Evolutionary conservation across 2,797 vertebrate species (phyloP), one percentile per base, ranked within the genome.

Genomic region (Eremophila alpestris): DNA sequence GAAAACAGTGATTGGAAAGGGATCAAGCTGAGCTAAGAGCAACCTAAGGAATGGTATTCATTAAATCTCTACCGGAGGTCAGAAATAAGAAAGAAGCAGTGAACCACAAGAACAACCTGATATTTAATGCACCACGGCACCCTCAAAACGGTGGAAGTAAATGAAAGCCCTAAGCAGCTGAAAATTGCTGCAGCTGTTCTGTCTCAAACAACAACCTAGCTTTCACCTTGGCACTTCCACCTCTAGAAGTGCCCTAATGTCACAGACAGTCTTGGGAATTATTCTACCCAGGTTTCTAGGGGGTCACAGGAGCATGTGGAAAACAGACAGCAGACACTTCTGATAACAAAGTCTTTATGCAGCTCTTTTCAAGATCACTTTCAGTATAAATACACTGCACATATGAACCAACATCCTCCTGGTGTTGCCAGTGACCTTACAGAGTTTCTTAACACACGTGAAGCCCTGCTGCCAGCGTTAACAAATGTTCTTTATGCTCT

Each of bases 31-130:
- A 89, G 79, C 45, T 71, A 84, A 49, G 48, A 78, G 68, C 54
- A 93, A 69, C 58, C 58, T 67, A 65, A 91, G 89, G 38, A 58
- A 95, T 55, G 60, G 40, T 46, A 71, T 67, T 94, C 92, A 96
- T 95, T 95, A 93, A 90, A 79, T 55, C 59, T 60, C 83, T 76
- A 70, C 34, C 3, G 0, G 51, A 91, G 84, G 63, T 93, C 43
- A 88, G 80, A 94, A 91, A 87, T 54, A 85, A 91, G 83, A 83
- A 96, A 81, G 69, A 45, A 88, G 71, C 87, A 92, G 13, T 27
- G 82, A 95, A 94, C 64, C 91, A 75, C 51, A 95, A 76, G 38
- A 91, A 86, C 26, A 63, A 81, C 7, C 23, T 90, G 79, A 34
- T 65, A 71, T 69, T 94, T 76, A 88, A 91, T 59, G 89, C 82